Base-by-base conservation (phyloP, 2,113 vertebrate genomes). In the Oreochromis tanganicae region DNA sequence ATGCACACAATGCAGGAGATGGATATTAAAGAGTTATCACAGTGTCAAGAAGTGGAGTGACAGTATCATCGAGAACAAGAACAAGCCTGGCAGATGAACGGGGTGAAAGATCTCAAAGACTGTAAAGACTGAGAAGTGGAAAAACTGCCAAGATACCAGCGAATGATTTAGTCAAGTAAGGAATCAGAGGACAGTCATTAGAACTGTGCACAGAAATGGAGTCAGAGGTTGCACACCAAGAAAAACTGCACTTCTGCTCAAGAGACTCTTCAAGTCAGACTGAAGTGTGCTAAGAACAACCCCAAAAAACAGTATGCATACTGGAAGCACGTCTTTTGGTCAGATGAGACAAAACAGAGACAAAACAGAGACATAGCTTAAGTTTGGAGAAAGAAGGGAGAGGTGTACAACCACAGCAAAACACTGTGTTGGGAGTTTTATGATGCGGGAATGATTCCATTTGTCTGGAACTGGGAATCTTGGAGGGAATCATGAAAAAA, bases 401-500 rank as follows among this genome's bases (percentile, higher is more conserved):
- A 12, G n/a, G 54, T 21, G n/a, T 21, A 6, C 52, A 54, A 21
- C 19, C 52, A 54, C 52, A 54, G 52, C 52, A 54, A 54, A 10
- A 54, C 52, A 54, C 19, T n/a, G 4, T 0, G 19, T 21, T 21
- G 8, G 8, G 50, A n/a, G 4, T 52, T 0, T 52, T 5, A 0
- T 54, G 19, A n/a, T 21, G 9, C 11, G 19, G 52, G 52, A 54
- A 54, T 21, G 19, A 19, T 54, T 54, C 10, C 11, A 19, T 2
- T 54, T 0, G 19, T 54, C 52, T 21, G 52, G 52, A 54, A 21
- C 19, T 19, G 48, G 48, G 17, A 52, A 19, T 43, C 11, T 3
- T 12, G 41, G 11, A 43, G 41, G 41, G 41, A 43, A 5, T 10
- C 7, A 50, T 17, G 16, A 50, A 50, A 19, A 50, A 50, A 50